A percentile compares a stretch with the other conserved stretches of the same genome.
phyloP scores from a whole-genome alignment of 2,113 vertebrate species.

The Prunella himalayana region DNA sequence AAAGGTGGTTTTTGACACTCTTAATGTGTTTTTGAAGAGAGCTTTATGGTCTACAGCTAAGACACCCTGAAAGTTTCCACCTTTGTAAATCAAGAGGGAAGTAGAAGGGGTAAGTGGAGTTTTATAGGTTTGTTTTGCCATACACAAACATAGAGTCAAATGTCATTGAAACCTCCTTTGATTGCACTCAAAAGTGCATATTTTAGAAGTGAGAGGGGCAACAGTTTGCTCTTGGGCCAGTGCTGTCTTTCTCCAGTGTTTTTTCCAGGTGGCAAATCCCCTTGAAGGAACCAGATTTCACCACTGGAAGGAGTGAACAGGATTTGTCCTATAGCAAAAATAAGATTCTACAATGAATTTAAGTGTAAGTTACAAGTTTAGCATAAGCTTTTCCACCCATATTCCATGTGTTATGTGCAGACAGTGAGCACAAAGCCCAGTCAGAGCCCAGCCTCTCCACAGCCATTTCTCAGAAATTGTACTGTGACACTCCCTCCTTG shows the following conservation, averaged over 20 bases:
- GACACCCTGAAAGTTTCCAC: constrained; percentile 21
- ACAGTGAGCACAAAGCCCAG: background rate
- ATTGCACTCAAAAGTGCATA: background rate
- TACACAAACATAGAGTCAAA: background rate
- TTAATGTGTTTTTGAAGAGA: constrained; percentile 48
- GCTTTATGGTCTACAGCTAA: constrained; percentile 28
- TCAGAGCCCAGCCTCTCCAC: background rate
- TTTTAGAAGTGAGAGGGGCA: background rate
- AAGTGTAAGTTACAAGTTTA: background rate
- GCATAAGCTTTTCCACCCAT: background rate
- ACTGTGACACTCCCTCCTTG: background rate
- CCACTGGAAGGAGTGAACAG: background rate
- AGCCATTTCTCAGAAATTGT: background rate
- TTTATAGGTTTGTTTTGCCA: constrained; percentile 21
- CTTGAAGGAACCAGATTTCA: background rate
- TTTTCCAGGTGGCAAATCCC: background rate
- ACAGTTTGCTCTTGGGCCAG: background rate
- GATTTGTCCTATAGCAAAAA: background rate
- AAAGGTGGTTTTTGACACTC: constrained; percentile 46
- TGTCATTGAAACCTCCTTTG: background rate
- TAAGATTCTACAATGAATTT: background rate
- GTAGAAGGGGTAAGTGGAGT: background rate
- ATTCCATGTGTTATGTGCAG: background rate
- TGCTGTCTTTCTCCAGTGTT: background rate
- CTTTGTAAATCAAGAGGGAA: constrained; percentile 8